These are phyloP conservation scores for Scaptomyza hsui DNA, from an alignment of 1,140 invertebrate genomes.

Conservation along the genomic window DNA sequence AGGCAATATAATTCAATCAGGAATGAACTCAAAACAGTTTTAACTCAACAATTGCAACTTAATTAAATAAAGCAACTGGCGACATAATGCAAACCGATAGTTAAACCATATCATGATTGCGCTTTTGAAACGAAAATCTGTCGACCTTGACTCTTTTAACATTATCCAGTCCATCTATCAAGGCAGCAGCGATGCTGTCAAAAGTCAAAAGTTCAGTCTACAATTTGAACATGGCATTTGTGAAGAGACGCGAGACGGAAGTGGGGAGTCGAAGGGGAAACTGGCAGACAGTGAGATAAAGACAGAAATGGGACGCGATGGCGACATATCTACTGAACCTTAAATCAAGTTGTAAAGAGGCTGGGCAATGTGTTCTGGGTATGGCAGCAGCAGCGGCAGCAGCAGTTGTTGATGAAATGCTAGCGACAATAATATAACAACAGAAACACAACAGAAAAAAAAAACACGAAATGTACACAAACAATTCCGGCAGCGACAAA, in stretches of 20 bases:
- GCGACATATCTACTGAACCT: slow-evolving; percentile 75
- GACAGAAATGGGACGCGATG: slow-evolving; percentile 35
- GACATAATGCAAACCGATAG: slow-evolving; percentile 6
- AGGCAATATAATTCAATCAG: background rate
- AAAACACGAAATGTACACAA: slow-evolving; percentile 37
- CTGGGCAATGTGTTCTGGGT: slow-evolving; percentile 58
- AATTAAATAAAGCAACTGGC: slow-evolving; percentile 14
- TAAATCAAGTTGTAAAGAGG: slow-evolving; percentile 79
- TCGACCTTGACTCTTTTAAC: slow-evolving; percentile 62
- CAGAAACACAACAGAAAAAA: slow-evolving; percentile 36
- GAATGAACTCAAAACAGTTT: background rate
- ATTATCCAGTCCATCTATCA: slow-evolving; percentile 68
- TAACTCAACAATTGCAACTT: background rate
- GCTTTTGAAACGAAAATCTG: slow-evolving; percentile 11
- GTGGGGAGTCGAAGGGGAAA: background rate
- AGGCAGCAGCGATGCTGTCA: slow-evolving; percentile 42
- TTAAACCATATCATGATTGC: slow-evolving; percentile 15
- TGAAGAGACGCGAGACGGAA: slow-evolving; percentile 50
- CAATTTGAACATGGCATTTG: slow-evolving; percentile 80
- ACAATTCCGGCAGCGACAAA: slow-evolving; percentile 11
- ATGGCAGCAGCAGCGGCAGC: slow-evolving; percentile 64
- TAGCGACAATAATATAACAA: slow-evolving; percentile 65
- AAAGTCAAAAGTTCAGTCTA: slow-evolving; percentile 76
- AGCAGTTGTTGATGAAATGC: slow-evolving; percentile 77
- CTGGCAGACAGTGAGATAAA: slow-evolving; percentile 18